Evolutionary conservation across 2,113 vertebrate genomes (phyloP), one percentile per base, ranked within the genome.

Genomic region (Platichthys flesus): DNA sequence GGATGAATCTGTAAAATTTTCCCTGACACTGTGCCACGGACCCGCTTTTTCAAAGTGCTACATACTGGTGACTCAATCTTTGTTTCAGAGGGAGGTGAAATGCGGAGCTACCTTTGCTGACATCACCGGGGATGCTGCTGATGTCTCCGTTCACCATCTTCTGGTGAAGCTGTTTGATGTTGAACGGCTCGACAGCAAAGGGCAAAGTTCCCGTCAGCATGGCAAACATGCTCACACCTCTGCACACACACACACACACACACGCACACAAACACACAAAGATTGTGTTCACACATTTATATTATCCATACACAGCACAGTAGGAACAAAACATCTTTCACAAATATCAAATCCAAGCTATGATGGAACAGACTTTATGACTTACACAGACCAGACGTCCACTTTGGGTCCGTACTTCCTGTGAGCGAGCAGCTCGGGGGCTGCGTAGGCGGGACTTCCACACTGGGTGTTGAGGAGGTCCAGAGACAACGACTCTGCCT

Each of bases 371-470:
- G 52, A 64, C 2, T 56, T 45, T 42, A 23, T 15, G 91, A 96
- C 95, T 93, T 87, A 94, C 94, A 95, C 89, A 31, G 95, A 96
- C 96, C 95, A 97, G 87, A 96, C 90, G 21, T 95, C 95, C 76
- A 97, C 95, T 85, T 97, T 97, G 79, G 95, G 94, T 40, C 95
- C 91, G 0, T 96, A 97, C 84, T 96, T 96, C 92, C 93, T 94
- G 92, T 95, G 95, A 83, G 95, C 94, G 67, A 97, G 94, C 68
- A 96, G 92, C 84, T 96, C 95, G 1, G 95, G 94, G 26, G 96
- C 95, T 1, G 93, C 92, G 5, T 96, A 96, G 78, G 95, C 95
- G 26, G 96, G 93, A 60, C 94, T 97, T 88, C 95, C 94, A 87
- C 94, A 95, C 68, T 95, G 96, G 35, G 94, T 96, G 24, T 84